A percentile compares a stretch with the other conserved stretches of the same genome.
Evolutionary conservation across 2,113 vertebrate genomes (phyloP).

Genomic region (Melanerpes formicivorus): DNA sequence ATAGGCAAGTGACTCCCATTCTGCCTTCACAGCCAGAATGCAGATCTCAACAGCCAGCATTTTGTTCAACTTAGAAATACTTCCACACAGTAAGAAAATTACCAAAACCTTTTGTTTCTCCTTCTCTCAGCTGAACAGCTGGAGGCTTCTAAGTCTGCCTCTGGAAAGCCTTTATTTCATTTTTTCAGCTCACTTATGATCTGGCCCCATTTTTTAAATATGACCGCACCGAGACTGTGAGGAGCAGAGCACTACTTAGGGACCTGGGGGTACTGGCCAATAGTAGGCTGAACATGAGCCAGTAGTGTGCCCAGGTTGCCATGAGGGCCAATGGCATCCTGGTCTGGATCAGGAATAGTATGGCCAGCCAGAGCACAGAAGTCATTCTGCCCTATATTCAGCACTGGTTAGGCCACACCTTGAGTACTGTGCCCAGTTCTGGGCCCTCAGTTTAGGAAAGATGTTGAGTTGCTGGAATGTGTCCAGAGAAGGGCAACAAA

Average conservation of each 20-base stretch:
- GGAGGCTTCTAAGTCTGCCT: conserved; percentile 21
- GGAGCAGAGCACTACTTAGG: neutral
- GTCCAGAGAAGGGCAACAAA: no score
- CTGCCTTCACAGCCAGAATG: neutral
- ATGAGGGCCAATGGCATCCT: no score
- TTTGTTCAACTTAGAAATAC: neutral
- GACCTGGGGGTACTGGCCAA: no score
- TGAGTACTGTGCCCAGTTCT: no score
- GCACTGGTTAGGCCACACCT: no score
- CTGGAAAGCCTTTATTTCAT: conserved; percentile 24
- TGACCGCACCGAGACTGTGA: neutral
- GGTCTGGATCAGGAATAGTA: no score
- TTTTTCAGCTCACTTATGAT: neutral
- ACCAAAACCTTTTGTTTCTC: neutral
- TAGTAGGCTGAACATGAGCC: no score
- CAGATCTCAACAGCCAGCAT: neutral
- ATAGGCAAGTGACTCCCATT: neutral
- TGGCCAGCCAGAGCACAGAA: no score
- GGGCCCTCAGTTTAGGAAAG: no score
- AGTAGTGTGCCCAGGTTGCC: no score
- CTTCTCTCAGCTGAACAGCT: conserved; percentile 33
- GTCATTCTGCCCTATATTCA: no score
- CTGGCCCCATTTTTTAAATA: neutral
- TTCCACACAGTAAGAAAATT: neutral
- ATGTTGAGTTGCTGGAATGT: no score